Percentiles rank a stretch among this genome's conserved stretches.
Conservation (phyloP, 2,113 vertebrate species). For the Micromys minutus region DNA sequence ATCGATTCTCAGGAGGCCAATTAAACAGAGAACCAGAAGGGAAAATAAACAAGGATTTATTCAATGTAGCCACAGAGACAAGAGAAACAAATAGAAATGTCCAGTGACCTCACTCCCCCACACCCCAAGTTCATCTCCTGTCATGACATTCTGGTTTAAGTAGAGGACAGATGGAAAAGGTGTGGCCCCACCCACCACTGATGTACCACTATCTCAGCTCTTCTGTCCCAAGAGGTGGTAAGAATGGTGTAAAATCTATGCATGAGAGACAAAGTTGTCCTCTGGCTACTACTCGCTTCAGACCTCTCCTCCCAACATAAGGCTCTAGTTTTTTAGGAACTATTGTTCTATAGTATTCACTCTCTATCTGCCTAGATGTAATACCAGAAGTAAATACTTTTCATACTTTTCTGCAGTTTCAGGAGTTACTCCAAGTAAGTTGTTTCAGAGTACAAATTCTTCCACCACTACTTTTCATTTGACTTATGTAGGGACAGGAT, state of each 20-base stretch:
- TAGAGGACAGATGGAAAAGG: not conserved
- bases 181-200: not conserved
- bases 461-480: not conserved
- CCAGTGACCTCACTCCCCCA: not conserved
- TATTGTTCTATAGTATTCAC: not conserved
- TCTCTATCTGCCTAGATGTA: not conserved
- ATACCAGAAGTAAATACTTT: not conserved
- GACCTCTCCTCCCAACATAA: not conserved
- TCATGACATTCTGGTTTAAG: not conserved
- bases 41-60: not conserved
- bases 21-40: not conserved
- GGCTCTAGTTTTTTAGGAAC: not conserved
- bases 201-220: not conserved
- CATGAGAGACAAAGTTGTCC: not conserved
- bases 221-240: not conserved
- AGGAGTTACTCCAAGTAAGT: not conserved
- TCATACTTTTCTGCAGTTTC: not conserved
- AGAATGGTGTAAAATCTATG: not conserved
- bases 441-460: not conserved
- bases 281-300: not conserved
- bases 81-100: not conserved
- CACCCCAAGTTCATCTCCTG: not conserved
- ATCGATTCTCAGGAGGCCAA: not conserved
- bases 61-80: not conserved
- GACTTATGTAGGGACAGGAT: not conserved